Percentiles rank a stretch among this genome's conserved stretches.
Conservation (phyloP, 2,113 vertebrate genomes). For the Cricetomys ansorgei region DNA sequence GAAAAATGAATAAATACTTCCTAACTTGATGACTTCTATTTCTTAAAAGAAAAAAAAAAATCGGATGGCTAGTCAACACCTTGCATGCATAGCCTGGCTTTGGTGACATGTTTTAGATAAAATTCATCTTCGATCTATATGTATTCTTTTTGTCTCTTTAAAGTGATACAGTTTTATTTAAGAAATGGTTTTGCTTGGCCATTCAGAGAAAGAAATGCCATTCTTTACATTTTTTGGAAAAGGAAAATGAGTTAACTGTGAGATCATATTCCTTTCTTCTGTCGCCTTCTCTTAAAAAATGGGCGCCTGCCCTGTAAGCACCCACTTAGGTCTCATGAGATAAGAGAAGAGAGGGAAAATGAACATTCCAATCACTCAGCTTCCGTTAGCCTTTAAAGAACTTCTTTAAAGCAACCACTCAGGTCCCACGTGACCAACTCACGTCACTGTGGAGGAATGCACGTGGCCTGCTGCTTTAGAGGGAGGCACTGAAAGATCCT, state of each 20-base stretch:
- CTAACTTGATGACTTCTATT: conserved; percentile 43
- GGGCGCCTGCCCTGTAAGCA: background rate
- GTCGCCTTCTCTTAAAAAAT: background rate
- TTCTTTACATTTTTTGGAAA: background rate
- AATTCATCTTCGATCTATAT: conserved; percentile 14
- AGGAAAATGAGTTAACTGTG: background rate
- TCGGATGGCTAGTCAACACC: conserved; percentile 3
- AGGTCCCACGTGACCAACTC: background rate
- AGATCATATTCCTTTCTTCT: background rate
- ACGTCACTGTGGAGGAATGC: accelerated
- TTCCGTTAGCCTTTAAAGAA: background rate
- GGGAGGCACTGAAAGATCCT: background rate
- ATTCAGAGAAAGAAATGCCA: background rate
- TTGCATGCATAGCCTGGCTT: background rate
- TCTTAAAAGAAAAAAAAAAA: conserved; percentile 64
- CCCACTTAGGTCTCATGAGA: background rate
- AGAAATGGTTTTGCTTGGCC: conserved; percentile 47
- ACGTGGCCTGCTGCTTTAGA: background rate
- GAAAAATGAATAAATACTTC: conserved; percentile 11
- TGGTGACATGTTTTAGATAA: conserved; percentile 24
- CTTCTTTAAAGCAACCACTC: background rate
- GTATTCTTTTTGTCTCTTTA: conserved; percentile 51
- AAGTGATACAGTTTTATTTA: background rate
- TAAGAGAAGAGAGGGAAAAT: background rate
- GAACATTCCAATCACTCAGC: background rate